Conservation (phyloP, 1,140 invertebrate genomes). For the Andrena cerasifolii region DNA sequence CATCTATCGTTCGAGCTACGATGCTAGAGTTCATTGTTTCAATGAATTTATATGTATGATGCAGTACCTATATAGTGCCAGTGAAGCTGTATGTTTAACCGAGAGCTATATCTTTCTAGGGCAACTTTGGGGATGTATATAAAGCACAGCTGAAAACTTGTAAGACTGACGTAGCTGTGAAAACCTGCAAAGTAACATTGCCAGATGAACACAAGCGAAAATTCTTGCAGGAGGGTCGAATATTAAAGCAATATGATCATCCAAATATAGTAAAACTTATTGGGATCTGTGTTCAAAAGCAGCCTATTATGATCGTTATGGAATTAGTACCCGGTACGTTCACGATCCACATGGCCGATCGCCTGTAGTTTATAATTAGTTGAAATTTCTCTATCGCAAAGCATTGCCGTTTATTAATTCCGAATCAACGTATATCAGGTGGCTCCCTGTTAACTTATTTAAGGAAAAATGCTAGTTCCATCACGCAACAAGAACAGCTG, state of each 20-base stretch:
- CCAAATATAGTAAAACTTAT: constrained; percentile 98
- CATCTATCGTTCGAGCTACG: no score
- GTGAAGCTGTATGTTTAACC: not conserved
- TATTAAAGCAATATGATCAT: constrained; percentile 98
- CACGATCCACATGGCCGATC: not conserved
- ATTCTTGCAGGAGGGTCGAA: constrained; percentile 97
- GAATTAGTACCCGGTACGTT: constrained; percentile 94
- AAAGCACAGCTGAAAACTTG: constrained; percentile 92
- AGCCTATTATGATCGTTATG: constrained; percentile 99
- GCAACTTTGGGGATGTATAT: constrained; percentile 98
- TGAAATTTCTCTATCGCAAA: not conserved
- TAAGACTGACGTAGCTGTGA: constrained; percentile 95
- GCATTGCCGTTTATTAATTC: constrained; percentile 2
- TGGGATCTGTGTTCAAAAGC: constrained; percentile 98
- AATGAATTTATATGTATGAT: no score
- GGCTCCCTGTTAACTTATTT: constrained; percentile 95
- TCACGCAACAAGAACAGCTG: constrained; percentile 89
- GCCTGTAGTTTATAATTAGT: constrained; percentile 2
- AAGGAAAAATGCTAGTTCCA: constrained; percentile 87
- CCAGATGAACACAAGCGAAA: constrained; percentile 98
- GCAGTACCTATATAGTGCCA: no score
- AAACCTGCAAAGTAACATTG: constrained; percentile 96
- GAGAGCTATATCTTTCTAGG: constrained; percentile 83
- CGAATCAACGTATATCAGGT: constrained; percentile 82
- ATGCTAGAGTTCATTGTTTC: no score